Evolutionary conservation across 2,797 vertebrate genomes (phyloP), one percentile per base, ranked within the genome.

Genomic region (Manis crassicaudata): DNA sequence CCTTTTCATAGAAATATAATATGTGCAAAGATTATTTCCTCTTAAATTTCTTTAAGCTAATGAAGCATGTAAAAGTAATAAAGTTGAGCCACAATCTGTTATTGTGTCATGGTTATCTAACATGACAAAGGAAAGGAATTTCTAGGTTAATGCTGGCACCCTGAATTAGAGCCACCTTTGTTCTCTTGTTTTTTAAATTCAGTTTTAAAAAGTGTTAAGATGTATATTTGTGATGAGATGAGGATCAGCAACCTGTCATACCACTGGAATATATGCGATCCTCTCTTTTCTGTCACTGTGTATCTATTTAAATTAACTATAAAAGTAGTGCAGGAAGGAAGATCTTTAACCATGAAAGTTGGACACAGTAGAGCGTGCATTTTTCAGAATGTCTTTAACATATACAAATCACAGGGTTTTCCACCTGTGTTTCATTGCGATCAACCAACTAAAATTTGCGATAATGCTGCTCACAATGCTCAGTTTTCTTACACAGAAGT

Each of bases 31-130:
- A 93, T 88, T 86, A 93, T 87, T 95, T 97, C 90, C 79, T 93
- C n/a, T 85, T 95, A 90, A 92, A 93, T 94, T 94, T 96, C 77
- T 94, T 65, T 73, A 76, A 68, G 65, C 67, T 94, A 96, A 96
- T 97, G 91, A 96, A 97, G 81, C 83, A 5, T 52, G 18, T 68
- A 35, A 93, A 94, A 90, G 35, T 92, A 96, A 97, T 94, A 81
- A 92, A 94, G 68, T 84, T 83, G 79, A 96, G 82, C 35, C 54
- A 93, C 14, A 84, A 68, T 43, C 85, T 92, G 18, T 68, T 82
- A 94, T 54, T 75, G 10, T 70, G 46, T 25, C 56, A 4, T 32
- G 87, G 7, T 91, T 43, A 67, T 96, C 40, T 23, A 73, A 62
- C 1, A 16, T 7, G 43, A 63, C 62, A 81, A 90, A 75, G 25